These are phyloP conservation scores for Sebastes paucispinis DNA, from an alignment of 2,797 vertebrate genomes.

Conservation along the genomic window DNA sequence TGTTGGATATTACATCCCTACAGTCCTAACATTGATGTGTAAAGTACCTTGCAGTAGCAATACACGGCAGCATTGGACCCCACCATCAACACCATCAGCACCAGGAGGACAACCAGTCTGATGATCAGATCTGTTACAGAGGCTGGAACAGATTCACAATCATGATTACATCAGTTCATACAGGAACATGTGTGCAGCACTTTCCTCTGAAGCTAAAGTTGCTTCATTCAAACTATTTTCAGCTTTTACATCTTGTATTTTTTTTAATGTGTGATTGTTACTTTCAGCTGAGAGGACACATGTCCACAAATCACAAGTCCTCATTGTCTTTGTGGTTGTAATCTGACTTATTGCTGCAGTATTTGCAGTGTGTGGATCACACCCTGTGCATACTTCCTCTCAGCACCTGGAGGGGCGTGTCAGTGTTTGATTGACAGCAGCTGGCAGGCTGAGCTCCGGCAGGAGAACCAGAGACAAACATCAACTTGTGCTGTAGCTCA, in stretches of 20 bases:
- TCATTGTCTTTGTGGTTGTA: not conserved
- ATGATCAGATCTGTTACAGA: not conserved
- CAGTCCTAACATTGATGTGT: not conserved
- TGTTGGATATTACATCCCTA: not conserved
- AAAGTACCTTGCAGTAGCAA: not conserved
- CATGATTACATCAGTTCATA: not conserved
- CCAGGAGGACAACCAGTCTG: not conserved
- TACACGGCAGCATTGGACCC: not conserved
- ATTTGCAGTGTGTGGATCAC: not conserved
- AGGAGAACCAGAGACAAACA: no score
- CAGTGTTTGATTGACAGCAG: no score
- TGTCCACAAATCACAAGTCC: not conserved
- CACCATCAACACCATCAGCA: not conserved
- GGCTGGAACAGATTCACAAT: not conserved
- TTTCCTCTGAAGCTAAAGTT: not conserved
- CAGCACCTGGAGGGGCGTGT: no score
- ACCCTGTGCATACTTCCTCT: not conserved
- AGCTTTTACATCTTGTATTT: not conserved
- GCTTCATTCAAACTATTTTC: not conserved
- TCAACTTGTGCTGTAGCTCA: no score
- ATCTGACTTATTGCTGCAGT: not conserved
- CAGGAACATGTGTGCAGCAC: not conserved
- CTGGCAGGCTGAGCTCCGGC: no score
- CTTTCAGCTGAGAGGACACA: not conserved
- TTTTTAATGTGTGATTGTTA: not conserved